Evolutionary conservation across 1,140 invertebrate species (phyloP).

Genomic region (Antheraea mylitta): DNA sequence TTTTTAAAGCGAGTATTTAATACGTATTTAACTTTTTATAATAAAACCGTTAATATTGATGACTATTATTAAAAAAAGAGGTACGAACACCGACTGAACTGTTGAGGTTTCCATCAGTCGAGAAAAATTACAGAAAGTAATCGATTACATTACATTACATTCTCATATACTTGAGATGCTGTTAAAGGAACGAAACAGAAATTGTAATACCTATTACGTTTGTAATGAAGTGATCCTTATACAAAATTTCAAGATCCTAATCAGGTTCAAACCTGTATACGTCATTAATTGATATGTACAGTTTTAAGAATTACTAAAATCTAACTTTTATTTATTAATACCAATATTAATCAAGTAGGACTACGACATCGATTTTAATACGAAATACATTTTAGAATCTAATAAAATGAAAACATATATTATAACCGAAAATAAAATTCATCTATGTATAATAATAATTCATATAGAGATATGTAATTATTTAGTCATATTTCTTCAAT

Average conservation of each 20-base stretch:
- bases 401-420: constrained; percentile 16
- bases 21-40: too few species aligned
- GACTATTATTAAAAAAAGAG: too few species aligned
- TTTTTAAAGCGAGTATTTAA: too few species aligned
- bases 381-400: constrained; percentile 16
- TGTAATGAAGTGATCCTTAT: too few species aligned
- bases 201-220: too few species aligned
- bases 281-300: constrained; percentile 38
- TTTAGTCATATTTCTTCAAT: constrained; percentile 18
- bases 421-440: constrained; percentile 17
- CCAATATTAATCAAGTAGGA: constrained; percentile 50
- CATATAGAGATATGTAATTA: constrained; percentile 24
- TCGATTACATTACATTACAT: too few species aligned
- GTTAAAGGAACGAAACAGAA: too few species aligned
- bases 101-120: too few species aligned
- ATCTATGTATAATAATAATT: constrained; percentile 11
- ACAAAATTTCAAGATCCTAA: not conserved
- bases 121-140: too few species aligned
- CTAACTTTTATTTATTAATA: constrained; percentile 41
- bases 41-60: too few species aligned
- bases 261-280: not conserved
- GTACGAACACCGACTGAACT: too few species aligned
- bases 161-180: too few species aligned
- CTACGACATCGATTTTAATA: constrained; percentile 30
- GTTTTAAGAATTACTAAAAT: constrained; percentile 25